Evolutionary conservation across 2,888 invertebrate genomes (phyloP).

Genomic region (Chaetoderma sp.): DNA sequence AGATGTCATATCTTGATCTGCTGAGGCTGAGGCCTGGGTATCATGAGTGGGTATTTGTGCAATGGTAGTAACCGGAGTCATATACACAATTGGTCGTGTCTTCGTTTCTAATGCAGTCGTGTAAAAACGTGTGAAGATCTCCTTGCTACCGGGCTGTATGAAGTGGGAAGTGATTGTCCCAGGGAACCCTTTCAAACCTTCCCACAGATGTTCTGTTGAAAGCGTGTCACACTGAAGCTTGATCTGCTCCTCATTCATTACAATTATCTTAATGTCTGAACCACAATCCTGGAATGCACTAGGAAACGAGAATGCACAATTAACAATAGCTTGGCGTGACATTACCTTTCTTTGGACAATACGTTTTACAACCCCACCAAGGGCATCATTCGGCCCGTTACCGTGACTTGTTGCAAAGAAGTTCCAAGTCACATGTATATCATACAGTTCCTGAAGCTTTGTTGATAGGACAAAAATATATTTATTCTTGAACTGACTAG

Average conservation of each 20-base stretch:
- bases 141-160: neutral
- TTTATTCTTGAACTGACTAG: slow-evolving; percentile 18
- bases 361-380: slow-evolving; percentile 14
- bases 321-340: neutral
- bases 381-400: slow-evolving; percentile 21
- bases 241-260: neutral
- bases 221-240: neutral
- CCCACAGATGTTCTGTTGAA: neutral
- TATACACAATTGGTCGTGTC: neutral
- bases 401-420: slow-evolving; percentile 22
- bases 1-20: too few species aligned
- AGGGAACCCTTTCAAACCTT: neutral
- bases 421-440: too few species aligned
- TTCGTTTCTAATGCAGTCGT: neutral
- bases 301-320: slow-evolving; percentile 14
- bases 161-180: slow-evolving; percentile 8
- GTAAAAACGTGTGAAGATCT: neutral
- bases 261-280: neutral
- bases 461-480: slow-evolving; percentile 7
- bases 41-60: neutral
- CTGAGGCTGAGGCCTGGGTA: too few species aligned
- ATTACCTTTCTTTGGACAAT: slow-evolving; percentile 19
- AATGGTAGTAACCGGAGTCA: neutral
- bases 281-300: neutral
- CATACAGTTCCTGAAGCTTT: neutral